A percentile compares a stretch with the other conserved stretches of the same genome.
Conservation (phyloP, 2,888 invertebrate species). For the Lobophora halterata region DNA sequence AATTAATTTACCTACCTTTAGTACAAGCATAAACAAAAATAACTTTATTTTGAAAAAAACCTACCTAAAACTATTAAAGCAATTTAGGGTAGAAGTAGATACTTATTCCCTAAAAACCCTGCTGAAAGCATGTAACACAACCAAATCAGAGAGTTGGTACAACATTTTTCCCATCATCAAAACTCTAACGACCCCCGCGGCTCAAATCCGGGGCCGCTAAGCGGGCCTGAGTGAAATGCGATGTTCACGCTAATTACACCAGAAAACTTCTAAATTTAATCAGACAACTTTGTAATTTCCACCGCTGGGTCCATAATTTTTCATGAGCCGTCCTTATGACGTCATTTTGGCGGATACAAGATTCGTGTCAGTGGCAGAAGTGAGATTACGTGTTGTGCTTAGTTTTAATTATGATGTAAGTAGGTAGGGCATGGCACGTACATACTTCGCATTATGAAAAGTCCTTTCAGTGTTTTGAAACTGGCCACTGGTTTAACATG, state of each 20-base stretch:
- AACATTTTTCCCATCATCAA: constrained; percentile 32
- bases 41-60: too few relatives aligned
- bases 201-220: constrained; percentile 47
- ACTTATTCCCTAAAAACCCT: constrained; percentile 7
- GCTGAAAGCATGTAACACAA: constrained; percentile 13
- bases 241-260: constrained; percentile 72
- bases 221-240: constrained; percentile 74
- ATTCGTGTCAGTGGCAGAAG: constrained; percentile 21
- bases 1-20: too few relatives aligned
- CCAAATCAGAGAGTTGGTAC: constrained; percentile 28
- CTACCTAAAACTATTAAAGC: too few relatives aligned
- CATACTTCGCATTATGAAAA: constrained; percentile 17
- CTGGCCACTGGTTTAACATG: too few relatives aligned
- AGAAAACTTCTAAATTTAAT: constrained; percentile 78
- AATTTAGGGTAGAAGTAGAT: too few relatives aligned
- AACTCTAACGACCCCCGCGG: constrained; percentile 34
- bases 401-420: constrained; percentile 28
- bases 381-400: constrained; percentile 30
- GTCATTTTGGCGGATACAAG: constrained; percentile 29
- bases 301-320: constrained; percentile 70
- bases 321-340: constrained; percentile 49
- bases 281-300: constrained; percentile 74
- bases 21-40: too few relatives aligned
- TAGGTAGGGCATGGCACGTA: constrained; percentile 23
- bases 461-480: too few relatives aligned